phyloP scores from a whole-genome alignment of 2,797 vertebrate species.

The Erethizon dorsatum region DNA sequence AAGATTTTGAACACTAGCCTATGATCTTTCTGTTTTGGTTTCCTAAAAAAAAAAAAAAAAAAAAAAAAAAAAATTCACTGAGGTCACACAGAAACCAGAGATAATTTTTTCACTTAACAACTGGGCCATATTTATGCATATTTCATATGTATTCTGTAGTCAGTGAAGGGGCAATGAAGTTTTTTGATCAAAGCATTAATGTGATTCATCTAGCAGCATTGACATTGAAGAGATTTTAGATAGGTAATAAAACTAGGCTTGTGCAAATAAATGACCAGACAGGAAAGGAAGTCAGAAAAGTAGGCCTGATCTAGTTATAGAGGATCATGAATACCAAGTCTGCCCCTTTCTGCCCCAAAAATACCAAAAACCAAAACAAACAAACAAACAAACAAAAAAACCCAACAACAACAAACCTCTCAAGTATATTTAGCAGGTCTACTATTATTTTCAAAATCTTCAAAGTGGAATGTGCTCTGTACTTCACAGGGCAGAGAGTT shows the following conservation, averaged over 20 bases:
- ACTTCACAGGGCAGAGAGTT: not conserved
- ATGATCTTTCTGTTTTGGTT: not conserved
- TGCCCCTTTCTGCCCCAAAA: not conserved
- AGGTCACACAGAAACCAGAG: not conserved
- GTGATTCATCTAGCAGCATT: not conserved
- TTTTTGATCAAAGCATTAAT: not conserved
- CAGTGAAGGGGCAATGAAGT: not conserved
- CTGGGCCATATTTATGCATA: not conserved
- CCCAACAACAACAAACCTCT: not conserved
- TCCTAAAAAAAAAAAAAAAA: no score
- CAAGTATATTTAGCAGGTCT: not conserved
- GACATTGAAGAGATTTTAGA: not conserved
- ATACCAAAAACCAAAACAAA: not conserved
- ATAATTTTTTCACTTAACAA: not conserved
- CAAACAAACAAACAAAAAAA: not conserved
- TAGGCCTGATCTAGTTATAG: not conserved
- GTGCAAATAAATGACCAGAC: not conserved
- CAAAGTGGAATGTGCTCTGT: not conserved
- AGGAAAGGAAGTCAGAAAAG: not conserved
- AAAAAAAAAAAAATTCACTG: not conserved
- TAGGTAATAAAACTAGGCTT: not conserved
- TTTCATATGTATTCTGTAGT: not conserved
- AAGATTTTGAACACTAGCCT: not conserved
- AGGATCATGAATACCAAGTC: not conserved
- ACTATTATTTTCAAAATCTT: conserved; percentile 11